Evolutionary conservation across 2,113 vertebrate genomes (phyloP), one percentile per base, ranked within the genome.

Genomic region (Natator depressus): DNA sequence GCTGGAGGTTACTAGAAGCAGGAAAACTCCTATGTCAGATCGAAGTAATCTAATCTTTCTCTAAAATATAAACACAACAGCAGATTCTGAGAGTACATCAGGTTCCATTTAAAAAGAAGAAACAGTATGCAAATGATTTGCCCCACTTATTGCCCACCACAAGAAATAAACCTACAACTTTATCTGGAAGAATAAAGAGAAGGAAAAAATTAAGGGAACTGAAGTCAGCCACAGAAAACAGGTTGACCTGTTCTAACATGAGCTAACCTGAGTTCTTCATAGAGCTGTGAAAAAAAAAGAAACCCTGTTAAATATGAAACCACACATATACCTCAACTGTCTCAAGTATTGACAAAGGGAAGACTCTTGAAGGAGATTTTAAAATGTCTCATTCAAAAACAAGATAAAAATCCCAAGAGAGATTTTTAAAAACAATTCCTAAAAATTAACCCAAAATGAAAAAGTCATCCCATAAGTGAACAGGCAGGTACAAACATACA

Each of bases 381-480:
- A 29, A 80, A 38, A 54, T 6, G 11, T 1, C 38, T 65, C 4
- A 9, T 8, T 35, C 3, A 0, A 22, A 2, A 47, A 50, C 54
- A 69, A 80, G 59, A 14, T 0, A 29, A 4, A 24, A 72, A 55
- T 35, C 47, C 4, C 75, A 31, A 50, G 29, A 5, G 55, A 19
- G 38, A 59, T 86, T 42, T 19, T 4, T 2, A 4, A 0, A 65
- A 22, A 89, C 55, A 6, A 5, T 24, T 29, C 22, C 11, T 24
- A 0, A 2, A 50, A 0, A 5, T 0, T 2, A n/a, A 16, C 11
- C 72, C 25, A 27, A 91, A 22, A 72, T 84, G 29, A 22, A 31
- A 25, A 51, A 90, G 59, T 38, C 85, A 20, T 10, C 17, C 62
- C 31, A 35, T 87, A 84, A 49, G 90, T 91, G 94, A 96, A 93